Conservation (phyloP, 1,140 invertebrate genomes). For the Telenomus remus region DNA sequence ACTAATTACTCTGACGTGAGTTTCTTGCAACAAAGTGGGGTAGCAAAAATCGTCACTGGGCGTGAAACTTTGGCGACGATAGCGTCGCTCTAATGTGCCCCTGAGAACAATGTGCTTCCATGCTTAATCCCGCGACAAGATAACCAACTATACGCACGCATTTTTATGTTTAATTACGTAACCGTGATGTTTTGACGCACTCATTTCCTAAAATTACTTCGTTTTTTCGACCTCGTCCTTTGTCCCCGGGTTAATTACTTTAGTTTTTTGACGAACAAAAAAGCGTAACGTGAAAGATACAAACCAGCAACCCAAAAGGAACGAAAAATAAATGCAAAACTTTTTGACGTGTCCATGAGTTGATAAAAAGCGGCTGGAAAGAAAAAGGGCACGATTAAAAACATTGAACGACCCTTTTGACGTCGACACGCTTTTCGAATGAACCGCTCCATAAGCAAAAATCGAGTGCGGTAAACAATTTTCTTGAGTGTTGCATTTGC, state of each 20-base stretch:
- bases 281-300: too few species aligned
- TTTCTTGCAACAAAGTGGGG: constrained; percentile 45
- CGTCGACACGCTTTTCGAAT: too few species aligned
- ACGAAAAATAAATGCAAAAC: too few species aligned
- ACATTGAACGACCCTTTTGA: too few species aligned
- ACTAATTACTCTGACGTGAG: constrained; percentile 43
- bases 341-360: too few species aligned
- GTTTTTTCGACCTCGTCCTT: not conserved
- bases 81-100: constrained; percentile 32
- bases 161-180: constrained; percentile 17
- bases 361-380: too few species aligned
- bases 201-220: constrained; percentile 3
- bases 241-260: too few species aligned
- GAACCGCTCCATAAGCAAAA: not conserved
- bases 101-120: constrained; percentile 42
- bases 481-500: constrained; percentile 59
- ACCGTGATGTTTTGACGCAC: not conserved
- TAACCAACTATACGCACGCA: constrained; percentile 19
- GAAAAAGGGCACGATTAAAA: too few species aligned
- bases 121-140: constrained; percentile 29
- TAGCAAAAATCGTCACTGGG: constrained; percentile 43
- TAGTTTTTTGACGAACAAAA: too few species aligned
- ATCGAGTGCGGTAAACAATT: constrained; percentile 35
- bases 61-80: constrained; percentile 39
- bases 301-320: too few species aligned